phyloP scores from a whole-genome alignment of 1,140 invertebrate species.

The Drosophila saltans region DNA sequence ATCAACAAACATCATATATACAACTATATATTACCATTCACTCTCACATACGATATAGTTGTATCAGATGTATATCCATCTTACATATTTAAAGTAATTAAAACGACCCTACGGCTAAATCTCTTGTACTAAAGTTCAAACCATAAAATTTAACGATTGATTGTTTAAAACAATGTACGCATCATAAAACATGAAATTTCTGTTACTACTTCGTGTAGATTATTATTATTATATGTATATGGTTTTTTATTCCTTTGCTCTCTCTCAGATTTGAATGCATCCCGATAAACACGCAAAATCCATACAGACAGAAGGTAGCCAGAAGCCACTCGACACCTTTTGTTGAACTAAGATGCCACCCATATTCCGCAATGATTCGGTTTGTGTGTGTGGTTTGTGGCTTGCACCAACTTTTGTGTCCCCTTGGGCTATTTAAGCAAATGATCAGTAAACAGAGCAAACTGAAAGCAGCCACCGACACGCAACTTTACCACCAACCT shows the following conservation, averaged over 20 bases:
- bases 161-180: neutral
- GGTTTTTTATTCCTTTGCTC: neutral
- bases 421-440: constrained; percentile 80
- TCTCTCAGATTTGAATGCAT: constrained; percentile 34
- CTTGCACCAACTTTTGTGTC: constrained; percentile 33
- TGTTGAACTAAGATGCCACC: constrained; percentile 60
- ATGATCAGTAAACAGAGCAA: constrained; percentile 66
- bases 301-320: constrained; percentile 18
- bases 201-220: neutral
- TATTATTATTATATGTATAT: neutral
- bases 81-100: neutral
- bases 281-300: constrained; percentile 79
- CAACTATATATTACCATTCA: too few species aligned
- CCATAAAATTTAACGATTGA: neutral
- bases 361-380: constrained; percentile 66
- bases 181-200: neutral
- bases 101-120: neutral
- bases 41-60: too few species aligned
- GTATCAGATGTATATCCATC: too few species aligned
- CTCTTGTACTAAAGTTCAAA: too few species aligned
- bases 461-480: constrained; percentile 52
- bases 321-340: constrained; percentile 54
- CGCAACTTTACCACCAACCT: constrained; percentile 47
- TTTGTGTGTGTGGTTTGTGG: constrained; percentile 17
- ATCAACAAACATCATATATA: too few species aligned